These are phyloP conservation scores for cattle (Bos taurus) DNA, from an alignment of 2,113 vertebrate genomes.

Conservation along the genomic window ARS-UCD2.0 NC_037342.1:9423501-9424000, in stretches of 20 bases:
- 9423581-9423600: not conserved
- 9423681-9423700: not conserved
- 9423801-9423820: not conserved
- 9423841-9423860: not conserved
- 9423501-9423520: not conserved
- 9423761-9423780: not conserved
- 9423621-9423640: not conserved
- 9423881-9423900: not conserved
- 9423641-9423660: not conserved
- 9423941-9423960: not conserved
- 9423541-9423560: not conserved
- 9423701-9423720: not conserved
- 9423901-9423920: not conserved
- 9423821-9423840: not conserved
- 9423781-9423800: not conserved
- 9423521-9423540: not conserved
- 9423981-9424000: not conserved
- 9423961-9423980: not conserved
- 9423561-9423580: not conserved
- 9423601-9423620: not conserved
- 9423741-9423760: not conserved
- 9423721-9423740: not conserved
- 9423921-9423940: not conserved
- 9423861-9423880: not conserved
- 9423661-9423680: not conserved